Conservation (phyloP, 2,797 vertebrate genomes). For the Hybognathus amarus region DNA sequence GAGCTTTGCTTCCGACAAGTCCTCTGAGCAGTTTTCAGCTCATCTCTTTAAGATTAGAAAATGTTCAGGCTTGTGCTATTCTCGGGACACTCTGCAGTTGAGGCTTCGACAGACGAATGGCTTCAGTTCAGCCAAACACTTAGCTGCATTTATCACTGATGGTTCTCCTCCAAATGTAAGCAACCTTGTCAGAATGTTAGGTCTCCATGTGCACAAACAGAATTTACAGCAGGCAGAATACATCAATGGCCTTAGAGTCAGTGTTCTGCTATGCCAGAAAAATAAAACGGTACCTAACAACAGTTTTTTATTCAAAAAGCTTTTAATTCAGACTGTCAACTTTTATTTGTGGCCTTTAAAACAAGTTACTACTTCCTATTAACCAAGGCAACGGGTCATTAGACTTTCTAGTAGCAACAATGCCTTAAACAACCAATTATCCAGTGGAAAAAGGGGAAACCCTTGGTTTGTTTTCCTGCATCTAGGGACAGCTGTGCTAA, state of each 20-base stretch:
- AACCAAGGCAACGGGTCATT: background rate
- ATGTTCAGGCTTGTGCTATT: constrained; percentile 51
- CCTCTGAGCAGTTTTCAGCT: constrained; percentile 30
- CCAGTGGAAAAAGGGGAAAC: background rate
- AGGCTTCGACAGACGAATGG: constrained; percentile 44
- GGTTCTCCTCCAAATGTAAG: constrained; percentile 59
- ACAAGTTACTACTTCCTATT: constrained; percentile 2
- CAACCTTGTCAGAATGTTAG: constrained; percentile 56
- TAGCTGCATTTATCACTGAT: constrained; percentile 62
- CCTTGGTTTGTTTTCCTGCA: background rate
- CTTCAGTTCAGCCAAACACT: constrained; percentile 48
- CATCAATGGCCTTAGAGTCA: constrained; percentile 41
- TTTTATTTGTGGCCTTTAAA: background rate
- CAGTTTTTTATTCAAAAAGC: background rate
- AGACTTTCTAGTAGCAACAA: constrained; percentile 12
- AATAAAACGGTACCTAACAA: background rate
- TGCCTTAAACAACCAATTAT: constrained; percentile 16
- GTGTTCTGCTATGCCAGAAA: constrained; percentile 39
- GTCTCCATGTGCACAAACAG: constrained; percentile 56
- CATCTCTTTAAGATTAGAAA: constrained; percentile 61
- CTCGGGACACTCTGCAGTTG: constrained; percentile 32
- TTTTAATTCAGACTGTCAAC: background rate
- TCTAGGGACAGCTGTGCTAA: background rate
- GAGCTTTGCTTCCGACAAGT: constrained; percentile 39
- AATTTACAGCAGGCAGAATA: constrained; percentile 49